Evolutionary conservation across 2,888 invertebrate genomes (phyloP).

Genomic region (Rambutsinella grinnellia): DNA sequence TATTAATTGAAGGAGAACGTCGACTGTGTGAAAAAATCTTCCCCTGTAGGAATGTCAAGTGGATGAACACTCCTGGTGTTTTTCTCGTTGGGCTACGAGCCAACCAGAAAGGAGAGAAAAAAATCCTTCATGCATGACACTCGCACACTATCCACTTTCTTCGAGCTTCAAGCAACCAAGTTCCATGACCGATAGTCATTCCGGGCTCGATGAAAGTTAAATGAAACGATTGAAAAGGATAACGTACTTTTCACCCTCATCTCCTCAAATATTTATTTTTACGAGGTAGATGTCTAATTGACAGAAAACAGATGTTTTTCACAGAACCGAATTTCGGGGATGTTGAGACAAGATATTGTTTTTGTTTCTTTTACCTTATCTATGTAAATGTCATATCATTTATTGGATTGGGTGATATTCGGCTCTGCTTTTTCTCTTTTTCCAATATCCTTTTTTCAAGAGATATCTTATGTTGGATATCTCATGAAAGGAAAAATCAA

Average conservation of each 20-base stretch:
- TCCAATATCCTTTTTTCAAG: too few species aligned
- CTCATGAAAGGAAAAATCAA: too few species aligned
- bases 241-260: not conserved
- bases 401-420: not conserved
- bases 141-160: not conserved
- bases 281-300: slow-evolving; percentile 1
- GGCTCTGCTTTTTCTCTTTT: not conserved
- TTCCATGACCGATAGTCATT: not conserved
- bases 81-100: slow-evolving; percentile 1
- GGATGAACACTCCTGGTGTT: not conserved
- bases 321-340: not conserved
- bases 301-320: slow-evolving; percentile 9
- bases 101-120: not conserved
- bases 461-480: too few species aligned
- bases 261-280: not conserved
- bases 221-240: slow-evolving; percentile 1
- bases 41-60: not conserved
- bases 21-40: not conserved
- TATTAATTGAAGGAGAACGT: not conserved
- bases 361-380: not conserved
- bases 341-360: not conserved
- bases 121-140: not conserved
- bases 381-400: not conserved
- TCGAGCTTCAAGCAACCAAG: not conserved
- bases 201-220: slow-evolving; percentile 11